phyloP scores from a whole-genome alignment of 2,113 vertebrate genomes.

The Rana temporaria region DNA sequence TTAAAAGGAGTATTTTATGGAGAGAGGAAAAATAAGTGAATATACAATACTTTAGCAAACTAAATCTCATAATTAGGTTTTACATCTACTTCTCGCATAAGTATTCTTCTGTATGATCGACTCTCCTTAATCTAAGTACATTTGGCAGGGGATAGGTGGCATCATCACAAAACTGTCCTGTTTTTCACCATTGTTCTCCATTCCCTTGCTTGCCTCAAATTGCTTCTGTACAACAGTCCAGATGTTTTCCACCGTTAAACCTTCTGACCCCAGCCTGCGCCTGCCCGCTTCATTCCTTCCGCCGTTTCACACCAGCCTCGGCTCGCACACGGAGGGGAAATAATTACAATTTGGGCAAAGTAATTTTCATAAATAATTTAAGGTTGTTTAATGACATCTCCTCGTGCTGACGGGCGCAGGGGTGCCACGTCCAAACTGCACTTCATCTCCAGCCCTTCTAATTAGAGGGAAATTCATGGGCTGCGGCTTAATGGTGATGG shows the following conservation, averaged over 20 bases:
- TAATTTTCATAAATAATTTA: slow-evolving; percentile 91
- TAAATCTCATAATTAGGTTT: background rate
- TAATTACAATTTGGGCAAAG: slow-evolving; percentile 85
- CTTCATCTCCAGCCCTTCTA: slow-evolving; percentile 83
- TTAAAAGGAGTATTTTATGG: no score
- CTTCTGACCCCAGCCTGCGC: slow-evolving; percentile 87
- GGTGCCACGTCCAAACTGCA: slow-evolving; percentile 77
- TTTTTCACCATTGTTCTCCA: background rate
- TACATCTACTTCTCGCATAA: background rate
- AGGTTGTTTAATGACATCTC: slow-evolving; percentile 83
- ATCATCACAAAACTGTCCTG: background rate
- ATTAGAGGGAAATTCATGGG: slow-evolving; percentile 86
- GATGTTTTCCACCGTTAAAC: slow-evolving; percentile 91
- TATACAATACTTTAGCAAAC: no score
- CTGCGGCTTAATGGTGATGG: slow-evolving; percentile 85
- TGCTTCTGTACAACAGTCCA: slow-evolving; percentile 79
- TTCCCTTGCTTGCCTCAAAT: slow-evolving; percentile 3
- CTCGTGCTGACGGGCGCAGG: slow-evolving; percentile 75
- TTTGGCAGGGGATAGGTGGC: background rate
- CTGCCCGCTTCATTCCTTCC: slow-evolving; percentile 75
- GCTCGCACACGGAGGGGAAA: slow-evolving; percentile 64
- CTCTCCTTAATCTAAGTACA: background rate
- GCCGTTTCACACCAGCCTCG: slow-evolving; percentile 67
- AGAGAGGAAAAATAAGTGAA: no score
- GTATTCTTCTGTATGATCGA: background rate